Evolutionary conservation across 1,140 invertebrate genomes (phyloP), one percentile per base, ranked within the genome.

Genomic region (Drosophila kanapiae): DNA sequence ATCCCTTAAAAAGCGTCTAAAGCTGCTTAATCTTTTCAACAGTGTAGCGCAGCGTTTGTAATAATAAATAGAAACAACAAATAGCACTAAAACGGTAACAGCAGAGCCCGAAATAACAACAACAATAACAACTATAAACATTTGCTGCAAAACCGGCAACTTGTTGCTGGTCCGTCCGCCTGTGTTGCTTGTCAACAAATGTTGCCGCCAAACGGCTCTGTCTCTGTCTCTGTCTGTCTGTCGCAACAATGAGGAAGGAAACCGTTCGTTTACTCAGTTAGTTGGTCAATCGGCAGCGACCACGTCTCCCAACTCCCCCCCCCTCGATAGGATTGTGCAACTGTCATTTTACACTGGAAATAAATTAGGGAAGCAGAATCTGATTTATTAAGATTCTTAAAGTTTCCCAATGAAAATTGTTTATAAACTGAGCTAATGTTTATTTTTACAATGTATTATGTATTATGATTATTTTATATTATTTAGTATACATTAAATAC

Each of bases 161-260:
- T 72, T 79, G 65, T 65, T 78, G 74, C 65, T 51, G 40, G 51
- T 31, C 29, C 6, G 6, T 14, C 3, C 31, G n/a, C 45, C 13
- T 16, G 31, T 53, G 45, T 47, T 47, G 45, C 45, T 47, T 27
- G 45, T 61, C 75, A 71, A 71, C 67, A 77, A 77, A 69, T 68
- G 58, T 71, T 70, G 75, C 75, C 49, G 62, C 49, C 31, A 37
- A 54, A 7, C 51, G 33, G 23, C 51, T 54, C 16, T 35, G 31
- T 33, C 29, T 13, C 49, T 53, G 42, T 54, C 16, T 35, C n/a
- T 33, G n/a, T 13, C 49, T 53, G 42, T 53, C 67, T 80, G 59
- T 61, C 77, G 77, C 77, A 80, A 80, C 77, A 79, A 80, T 79
- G 76, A 80, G 77, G 77, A 80, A 80, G 77, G 76, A 80, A 79